Evolutionary conservation across 2,113 vertebrate species (phyloP), one percentile per base, ranked within the genome.

Genomic region (Planiliza haematocheilus): DNA sequence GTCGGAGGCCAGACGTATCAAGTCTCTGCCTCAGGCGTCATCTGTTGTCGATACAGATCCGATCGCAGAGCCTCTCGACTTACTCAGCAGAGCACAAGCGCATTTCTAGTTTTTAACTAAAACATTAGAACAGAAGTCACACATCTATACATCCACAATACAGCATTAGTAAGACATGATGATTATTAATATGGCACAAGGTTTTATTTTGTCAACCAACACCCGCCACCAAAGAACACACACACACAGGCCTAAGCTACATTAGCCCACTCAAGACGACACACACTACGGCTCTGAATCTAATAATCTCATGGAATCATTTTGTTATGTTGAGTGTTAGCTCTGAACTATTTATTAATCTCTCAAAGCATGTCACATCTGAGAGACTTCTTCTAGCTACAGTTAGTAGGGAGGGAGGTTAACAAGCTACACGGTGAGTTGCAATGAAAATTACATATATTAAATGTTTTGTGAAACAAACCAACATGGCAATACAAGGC

Each of bases 351-450:
- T 38, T 71, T 69, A 70, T 85, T 78, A 85, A 72, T n/a, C 75
- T 85, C 75, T 83, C 63, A 82, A 62, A 61, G 46, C 46, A 46
- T 16, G 37, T 52, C 2, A 21, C 6, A 7, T 80, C 42, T 74
- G 74, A 81, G 71, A 88, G 45, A 79, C 75, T 75, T 59, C 34
- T 17, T 84, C 17, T 43, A 70, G 50, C 70, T 61, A 66, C 42
- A 81, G 84, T 88, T 85, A 90, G 83, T 76, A 21, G 21, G 46
- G n/a, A 37, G 70, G 16, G 7, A 63, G 45, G 49, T 76, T 21
- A 74, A 68, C 9, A 39, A 42, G 20, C 53, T 79, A 62, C 75
- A 69, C 69, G 82, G 71, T 73, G 76, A 70, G 88, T 89, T 84
- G 72, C 41, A 14, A 58, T 55, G 11, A 74, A 63, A 50, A 70